These are phyloP conservation scores for Pseudolaguvia tuberculata DNA, from an alignment of 2,113 vertebrate species.

Conservation along the genomic window DNA sequence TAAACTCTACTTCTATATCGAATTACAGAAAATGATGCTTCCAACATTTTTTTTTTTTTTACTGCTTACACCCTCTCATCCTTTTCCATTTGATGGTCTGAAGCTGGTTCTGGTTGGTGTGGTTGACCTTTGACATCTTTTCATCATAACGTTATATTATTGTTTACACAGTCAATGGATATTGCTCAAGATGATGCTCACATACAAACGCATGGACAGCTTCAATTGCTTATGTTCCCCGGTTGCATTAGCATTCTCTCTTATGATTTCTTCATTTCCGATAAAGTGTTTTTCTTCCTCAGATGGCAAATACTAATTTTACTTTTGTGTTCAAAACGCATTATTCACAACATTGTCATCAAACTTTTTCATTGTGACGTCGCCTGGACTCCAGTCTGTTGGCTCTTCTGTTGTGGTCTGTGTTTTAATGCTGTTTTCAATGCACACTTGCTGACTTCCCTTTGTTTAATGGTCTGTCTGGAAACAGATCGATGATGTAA, in stretches of 20 bases:
- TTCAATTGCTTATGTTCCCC: not conserved
- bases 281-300: constrained; percentile 1
- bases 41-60: constrained; percentile 12
- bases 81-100: not conserved
- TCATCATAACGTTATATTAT: too few species aligned
- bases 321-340: not conserved
- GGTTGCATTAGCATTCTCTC: not conserved
- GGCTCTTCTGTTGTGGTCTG: constrained; percentile 54
- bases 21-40: constrained; percentile 7
- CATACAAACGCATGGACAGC: not conserved
- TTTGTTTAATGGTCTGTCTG: not conserved
- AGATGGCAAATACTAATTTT: constrained; percentile 1
- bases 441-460: too few species aligned
- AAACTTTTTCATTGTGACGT: not conserved
- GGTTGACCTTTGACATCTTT: not conserved
- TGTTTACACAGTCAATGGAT: not conserved
- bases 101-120: not conserved
- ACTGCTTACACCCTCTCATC: too few species aligned
- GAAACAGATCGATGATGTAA: too few species aligned
- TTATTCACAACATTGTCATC: not conserved
- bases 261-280: not conserved
- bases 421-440: constrained; percentile 42
- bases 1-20: not conserved
- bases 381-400: constrained; percentile 30
- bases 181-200: not conserved